A percentile compares a stretch with the other conserved stretches of the same genome.
These are phyloP conservation scores for Yponomeuta sedellus DNA, from an alignment of 2,888 invertebrate species.

Conservation along the genomic window DNA sequence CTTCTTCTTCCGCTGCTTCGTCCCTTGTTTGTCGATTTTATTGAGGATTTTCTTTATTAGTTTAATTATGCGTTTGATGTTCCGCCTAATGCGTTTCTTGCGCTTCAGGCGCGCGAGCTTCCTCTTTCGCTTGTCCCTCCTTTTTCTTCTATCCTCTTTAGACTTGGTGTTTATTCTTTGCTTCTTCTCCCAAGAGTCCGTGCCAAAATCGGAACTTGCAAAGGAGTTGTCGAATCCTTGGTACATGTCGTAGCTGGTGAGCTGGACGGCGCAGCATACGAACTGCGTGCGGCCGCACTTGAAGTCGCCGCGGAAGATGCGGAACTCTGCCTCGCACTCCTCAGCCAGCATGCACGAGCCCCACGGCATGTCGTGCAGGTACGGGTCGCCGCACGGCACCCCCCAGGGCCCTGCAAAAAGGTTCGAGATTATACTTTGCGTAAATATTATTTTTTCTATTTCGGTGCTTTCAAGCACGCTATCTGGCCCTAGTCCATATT, in stretches of 20 bases:
- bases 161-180: constrained; percentile 30
- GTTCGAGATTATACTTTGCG: neutral
- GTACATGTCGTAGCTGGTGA: constrained; percentile 56
- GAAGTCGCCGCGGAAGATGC: constrained; percentile 57
- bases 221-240: constrained; percentile 58
- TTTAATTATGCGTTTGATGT: constrained; percentile 42
- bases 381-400: constrained; percentile 59
- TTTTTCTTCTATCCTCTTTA: constrained; percentile 24
- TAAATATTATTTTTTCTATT: neutral
- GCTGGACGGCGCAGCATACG: constrained; percentile 51
- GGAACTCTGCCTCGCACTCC: constrained; percentile 56
- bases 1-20: constrained; percentile 42
- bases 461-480: too few relatives aligned
- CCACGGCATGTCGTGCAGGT: constrained; percentile 63
- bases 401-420: constrained; percentile 57
- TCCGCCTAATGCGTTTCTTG: constrained; percentile 46
- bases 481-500: too few relatives aligned
- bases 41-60: constrained; percentile 49
- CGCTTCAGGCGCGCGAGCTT: constrained; percentile 34
- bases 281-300: constrained; percentile 54
- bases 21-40: constrained; percentile 45
- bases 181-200: constrained; percentile 43
- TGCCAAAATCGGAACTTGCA: constrained; percentile 35
- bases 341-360: constrained; percentile 51
- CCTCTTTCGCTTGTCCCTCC: constrained; percentile 30